A percentile compares a stretch with the other conserved stretches of the same genome.
Evolutionary conservation across 2,113 vertebrate genomes (phyloP).

Genomic region (Dicerorhinus sumatrensis): DNA sequence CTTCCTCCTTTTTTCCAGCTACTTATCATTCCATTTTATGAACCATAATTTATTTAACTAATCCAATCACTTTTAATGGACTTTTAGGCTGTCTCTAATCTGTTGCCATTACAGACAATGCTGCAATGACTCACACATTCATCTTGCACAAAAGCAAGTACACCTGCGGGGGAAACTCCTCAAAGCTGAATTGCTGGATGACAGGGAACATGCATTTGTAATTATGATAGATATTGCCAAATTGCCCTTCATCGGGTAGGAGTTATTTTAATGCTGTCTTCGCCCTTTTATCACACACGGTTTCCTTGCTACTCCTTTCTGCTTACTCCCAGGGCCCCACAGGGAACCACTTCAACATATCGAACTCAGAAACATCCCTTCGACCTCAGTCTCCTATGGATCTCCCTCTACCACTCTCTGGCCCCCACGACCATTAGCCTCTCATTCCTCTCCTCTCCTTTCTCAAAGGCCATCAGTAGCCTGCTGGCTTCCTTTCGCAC

Average conservation of each 20-base stretch:
- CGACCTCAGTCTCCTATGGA: background rate
- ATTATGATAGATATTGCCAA: background rate
- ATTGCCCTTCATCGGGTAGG: background rate
- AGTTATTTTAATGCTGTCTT: background rate
- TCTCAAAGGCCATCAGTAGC: background rate
- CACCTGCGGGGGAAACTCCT: background rate
- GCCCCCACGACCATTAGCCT: background rate
- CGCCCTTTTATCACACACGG: background rate
- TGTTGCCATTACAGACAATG: background rate
- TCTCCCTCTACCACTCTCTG: background rate
- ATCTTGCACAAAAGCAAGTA: background rate
- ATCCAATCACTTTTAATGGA: background rate
- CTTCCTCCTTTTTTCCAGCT: background rate
- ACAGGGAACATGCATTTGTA: background rate
- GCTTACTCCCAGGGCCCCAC: background rate
- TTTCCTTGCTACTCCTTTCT: background rate
- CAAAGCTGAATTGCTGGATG: background rate
- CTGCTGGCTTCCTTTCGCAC: background rate
- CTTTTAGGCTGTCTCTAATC: background rate
- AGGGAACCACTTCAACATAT: background rate
- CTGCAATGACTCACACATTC: background rate
- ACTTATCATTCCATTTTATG: conserved; percentile 2
- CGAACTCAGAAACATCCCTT: background rate
- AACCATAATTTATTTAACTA: background rate
- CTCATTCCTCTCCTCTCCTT: background rate